Percentiles rank a stretch among this genome's conserved stretches.
Conservation (phyloP, 2,888 invertebrate species). For the Dryobota labecula region DNA sequence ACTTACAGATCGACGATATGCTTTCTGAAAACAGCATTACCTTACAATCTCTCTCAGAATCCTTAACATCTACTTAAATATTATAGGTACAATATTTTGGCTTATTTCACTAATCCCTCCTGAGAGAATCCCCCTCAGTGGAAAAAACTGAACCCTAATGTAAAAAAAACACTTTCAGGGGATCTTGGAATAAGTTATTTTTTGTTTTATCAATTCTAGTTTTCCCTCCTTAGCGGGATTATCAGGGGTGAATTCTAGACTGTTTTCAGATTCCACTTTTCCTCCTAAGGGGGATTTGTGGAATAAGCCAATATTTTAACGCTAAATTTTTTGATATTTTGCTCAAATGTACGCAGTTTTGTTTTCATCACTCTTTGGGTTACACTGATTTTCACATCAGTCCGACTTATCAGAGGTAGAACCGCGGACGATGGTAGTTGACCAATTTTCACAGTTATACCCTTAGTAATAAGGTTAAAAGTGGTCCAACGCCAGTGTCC, state of each 20-base stretch:
- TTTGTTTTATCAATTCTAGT: too few species aligned
- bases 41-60: conserved; percentile 29
- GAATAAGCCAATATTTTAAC: too few species aligned
- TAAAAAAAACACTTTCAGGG: too few species aligned
- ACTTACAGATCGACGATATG: conserved; percentile 44
- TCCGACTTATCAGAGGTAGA: conserved; percentile 15
- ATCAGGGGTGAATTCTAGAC: too few species aligned
- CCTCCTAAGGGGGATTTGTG: too few species aligned
- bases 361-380: conserved; percentile 6
- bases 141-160: too few species aligned
- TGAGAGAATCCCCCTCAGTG: too few species aligned
- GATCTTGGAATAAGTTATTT: too few species aligned
- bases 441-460: not conserved
- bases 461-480: not conserved
- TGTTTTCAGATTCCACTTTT: too few species aligned
- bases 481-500: not conserved
- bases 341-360: conserved; percentile 53
- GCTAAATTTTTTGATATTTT: conserved; percentile 4
- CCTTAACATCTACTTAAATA: conserved; percentile 28
- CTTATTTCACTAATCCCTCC: too few species aligned
- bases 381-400: conserved; percentile 38
- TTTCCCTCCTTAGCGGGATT: too few species aligned
- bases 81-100: conserved; percentile 21
- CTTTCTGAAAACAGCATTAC: conserved; percentile 9
- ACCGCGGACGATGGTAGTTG: not conserved